A percentile compares a stretch with the other conserved stretches of the same genome.
phyloP scores from a whole-genome alignment of 2,888 invertebrate genomes.

The Meta bourneti region DNA sequence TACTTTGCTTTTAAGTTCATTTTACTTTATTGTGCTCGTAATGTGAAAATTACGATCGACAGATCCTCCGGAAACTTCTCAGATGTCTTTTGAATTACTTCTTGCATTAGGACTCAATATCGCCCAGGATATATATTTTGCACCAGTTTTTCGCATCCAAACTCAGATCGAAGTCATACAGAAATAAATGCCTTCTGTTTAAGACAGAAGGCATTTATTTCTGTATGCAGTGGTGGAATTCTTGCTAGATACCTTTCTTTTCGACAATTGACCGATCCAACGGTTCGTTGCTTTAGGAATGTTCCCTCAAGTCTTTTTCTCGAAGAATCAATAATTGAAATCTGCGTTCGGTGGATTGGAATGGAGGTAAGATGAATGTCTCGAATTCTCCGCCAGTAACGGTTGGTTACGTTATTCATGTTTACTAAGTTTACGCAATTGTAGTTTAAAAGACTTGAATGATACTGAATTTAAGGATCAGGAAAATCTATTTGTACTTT shows the following conservation, averaged over 20 bases:
- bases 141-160: no score
- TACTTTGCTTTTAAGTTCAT: no score
- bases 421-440: neutral
- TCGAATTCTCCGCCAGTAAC: neutral
- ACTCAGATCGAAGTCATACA: no score
- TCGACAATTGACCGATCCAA: neutral
- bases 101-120: no score
- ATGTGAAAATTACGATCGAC: no score
- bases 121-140: no score
- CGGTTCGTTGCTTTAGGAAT: neutral
- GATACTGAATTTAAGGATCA: neutral
- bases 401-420: neutral
- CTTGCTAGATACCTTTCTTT: no score
- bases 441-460: neutral
- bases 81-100: no score
- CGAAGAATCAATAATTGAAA: neutral
- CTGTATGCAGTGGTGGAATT: neutral
- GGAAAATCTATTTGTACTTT: neutral
- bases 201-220: neutral
- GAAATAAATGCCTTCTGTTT: neutral
- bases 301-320: neutral
- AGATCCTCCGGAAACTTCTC: no score
- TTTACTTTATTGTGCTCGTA: no score
- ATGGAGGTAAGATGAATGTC: neutral
- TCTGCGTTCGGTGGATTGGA: neutral